Base-by-base conservation (phyloP, 2,888 invertebrate species). In the Venusia cambrica region DNA sequence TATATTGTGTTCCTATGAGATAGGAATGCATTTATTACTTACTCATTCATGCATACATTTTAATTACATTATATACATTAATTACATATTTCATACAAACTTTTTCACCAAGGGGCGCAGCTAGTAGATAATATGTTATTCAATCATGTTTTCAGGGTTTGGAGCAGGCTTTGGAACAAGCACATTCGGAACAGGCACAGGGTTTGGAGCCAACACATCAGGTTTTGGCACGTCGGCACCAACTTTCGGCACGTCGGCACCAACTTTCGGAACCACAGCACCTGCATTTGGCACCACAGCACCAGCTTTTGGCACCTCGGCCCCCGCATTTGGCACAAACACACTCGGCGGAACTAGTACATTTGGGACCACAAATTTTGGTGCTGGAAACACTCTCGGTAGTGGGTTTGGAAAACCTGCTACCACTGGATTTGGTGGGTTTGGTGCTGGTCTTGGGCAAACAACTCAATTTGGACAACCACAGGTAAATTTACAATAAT, bases 321-420 rank as follows among this genome's bases (percentile, higher is more conserved):
- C 75, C 2, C 50, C 67, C 18, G 45, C 68, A 27, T 75, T 74
- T 57, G 76, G 74, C 0, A 57, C 53, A 6, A 41, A 30, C 6
- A 56, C 78, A 12, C 68, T 74, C 57, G 74, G 77, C 9, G 61
- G 17, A 10, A 35, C 73, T 3, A 73, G 72, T 27, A 71, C 74
- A 30, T 57, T 76, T 68, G 71, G 87, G 51, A 36, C 70, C 6
- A 66, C 53, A 5, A 50, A 55, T 16, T 72, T 74, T 56, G 72
- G 68, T 2, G 48, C 57, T 1, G 89, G 89, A 2, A 65, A 73
- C n/a, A 68, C 73, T 14, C 77, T 81, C 54, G 76, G 73, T 1
- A 45, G 87, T 5, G 62, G 80, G 4, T 89, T 91, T 61, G 89
- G 89, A 2, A 83, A 79, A 49, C 75, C 78, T 13, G 61, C 66